phyloP scores from a whole-genome alignment of 2,888 invertebrate species.

The Cheilosia grossa region DNA sequence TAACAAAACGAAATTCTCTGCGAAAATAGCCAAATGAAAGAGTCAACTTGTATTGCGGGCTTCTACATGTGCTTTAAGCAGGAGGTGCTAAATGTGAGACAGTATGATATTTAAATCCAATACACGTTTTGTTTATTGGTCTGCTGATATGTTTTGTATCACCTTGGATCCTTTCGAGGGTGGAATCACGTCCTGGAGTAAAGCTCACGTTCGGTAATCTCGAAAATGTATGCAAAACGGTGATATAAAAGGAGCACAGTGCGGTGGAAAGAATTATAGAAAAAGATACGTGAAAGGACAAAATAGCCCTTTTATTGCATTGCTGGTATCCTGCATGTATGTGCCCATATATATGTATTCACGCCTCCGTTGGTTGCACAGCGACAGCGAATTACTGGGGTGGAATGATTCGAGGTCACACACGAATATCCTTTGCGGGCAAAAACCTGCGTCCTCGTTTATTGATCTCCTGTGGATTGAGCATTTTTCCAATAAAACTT shows the following conservation, averaged over 20 bases:
- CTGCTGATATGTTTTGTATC: constrained; percentile 69
- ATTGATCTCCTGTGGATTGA: constrained; percentile 49
- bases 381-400: background rate
- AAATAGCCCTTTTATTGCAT: constrained; percentile 74
- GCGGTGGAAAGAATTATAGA: constrained; percentile 70
- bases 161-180: constrained; percentile 32
- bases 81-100: constrained; percentile 55
- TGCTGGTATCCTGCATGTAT: constrained; percentile 40
- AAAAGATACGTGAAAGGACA: constrained; percentile 73
- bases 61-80: background rate
- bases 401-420: constrained; percentile 31
- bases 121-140: constrained; percentile 74
- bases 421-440: constrained; percentile 28
- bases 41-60: constrained; percentile 10
- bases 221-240: constrained; percentile 70
- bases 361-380: constrained; percentile 8
- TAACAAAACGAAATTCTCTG: constrained; percentile 15
- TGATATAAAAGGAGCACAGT: constrained; percentile 54
- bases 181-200: constrained; percentile 70
- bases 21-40: background rate
- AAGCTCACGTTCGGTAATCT: constrained; percentile 74
- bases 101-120: constrained; percentile 73
- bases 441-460: constrained; percentile 37
- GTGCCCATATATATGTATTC: constrained; percentile 32
- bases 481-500: constrained; percentile 68